Evolutionary conservation across 2,113 vertebrate species (phyloP), one percentile per base, ranked within the genome.

Genomic region (Poeciliopsis retropinna): DNA sequence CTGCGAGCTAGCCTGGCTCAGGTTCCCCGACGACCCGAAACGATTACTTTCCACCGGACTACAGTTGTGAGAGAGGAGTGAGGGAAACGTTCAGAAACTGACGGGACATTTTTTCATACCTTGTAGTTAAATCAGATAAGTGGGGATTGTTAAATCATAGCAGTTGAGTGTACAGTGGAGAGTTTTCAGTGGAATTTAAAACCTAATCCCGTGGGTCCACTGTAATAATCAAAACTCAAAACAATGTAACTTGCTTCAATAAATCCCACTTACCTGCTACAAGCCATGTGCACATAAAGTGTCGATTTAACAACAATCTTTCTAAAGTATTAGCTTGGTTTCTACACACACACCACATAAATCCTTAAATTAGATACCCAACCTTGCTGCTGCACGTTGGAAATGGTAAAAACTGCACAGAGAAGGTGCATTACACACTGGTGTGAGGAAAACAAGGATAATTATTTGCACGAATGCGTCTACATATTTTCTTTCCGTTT

Each of bases 1-100:
- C 75, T 97, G 97, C 83, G 97, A 98, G 89, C 97, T 98, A 71
- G 93, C 95, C 91, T 97, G 97, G 92, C 98, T 99, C 86, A 99
- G 93, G 80, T 98, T 97, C 85, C 97, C 97, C 60, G 98, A 99
- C 61, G 98, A 99, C 66, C 96, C 95, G 34, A 96, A 97, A 81
- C 93, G 96, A 94, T 96, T 98, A 90, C 97, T 98, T 91, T 96
- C 95, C 91, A 93, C 94, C 67, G 97, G 97, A 94, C 98, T 99
- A 90, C 69, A 88, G 88, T 88, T 77, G 72, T 47, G 39, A 80
- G 27, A 85, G 70, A 85, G 44, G 28, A 78, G 44, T 78, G 60
- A 75, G 30, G 66, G 74, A 84, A 71, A 90, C 22, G 83, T 67
- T 72, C 3, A 72, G 4, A 37, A 66, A 70, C 22, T 67, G n/a